These are phyloP conservation scores for Epirrhoe alternata DNA, from an alignment of 2,888 invertebrate species.

Conservation along the genomic window DNA sequence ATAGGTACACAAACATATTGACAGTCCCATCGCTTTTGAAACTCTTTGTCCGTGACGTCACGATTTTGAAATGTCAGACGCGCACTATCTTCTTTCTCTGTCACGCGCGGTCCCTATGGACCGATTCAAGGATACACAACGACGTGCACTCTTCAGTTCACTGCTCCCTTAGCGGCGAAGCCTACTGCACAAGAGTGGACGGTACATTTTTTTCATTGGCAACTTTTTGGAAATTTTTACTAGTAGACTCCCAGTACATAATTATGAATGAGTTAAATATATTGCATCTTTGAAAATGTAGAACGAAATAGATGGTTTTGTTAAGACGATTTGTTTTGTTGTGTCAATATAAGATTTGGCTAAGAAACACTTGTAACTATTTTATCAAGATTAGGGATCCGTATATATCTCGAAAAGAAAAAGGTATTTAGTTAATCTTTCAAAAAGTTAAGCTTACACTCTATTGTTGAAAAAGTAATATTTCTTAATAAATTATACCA, in stretches of 20 bases:
- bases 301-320: no score
- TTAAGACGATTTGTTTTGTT: no score
- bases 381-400: no score
- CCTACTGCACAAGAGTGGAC: slow-evolving; percentile 54
- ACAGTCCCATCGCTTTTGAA: not conserved
- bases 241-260: not conserved
- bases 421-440: no score
- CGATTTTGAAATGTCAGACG: slow-evolving; percentile 67
- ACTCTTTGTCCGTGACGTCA: slow-evolving; percentile 68
- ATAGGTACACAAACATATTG: not conserved
- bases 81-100: slow-evolving; percentile 58
- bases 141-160: slow-evolving; percentile 76
- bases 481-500: no score
- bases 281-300: no score
- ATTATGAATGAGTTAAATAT: no score
- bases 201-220: slow-evolving; percentile 25
- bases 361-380: no score
- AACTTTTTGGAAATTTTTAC: slow-evolving; percentile 14
- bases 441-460: no score
- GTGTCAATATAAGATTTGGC: no score
- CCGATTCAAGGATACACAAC: slow-evolving; percentile 71
- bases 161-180: slow-evolving; percentile 71
- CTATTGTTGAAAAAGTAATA: no score
- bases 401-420: no score
- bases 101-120: slow-evolving; percentile 65